phyloP scores from a whole-genome alignment of 2,113 vertebrate species.

The Tragelaphus scriptus region DNA sequence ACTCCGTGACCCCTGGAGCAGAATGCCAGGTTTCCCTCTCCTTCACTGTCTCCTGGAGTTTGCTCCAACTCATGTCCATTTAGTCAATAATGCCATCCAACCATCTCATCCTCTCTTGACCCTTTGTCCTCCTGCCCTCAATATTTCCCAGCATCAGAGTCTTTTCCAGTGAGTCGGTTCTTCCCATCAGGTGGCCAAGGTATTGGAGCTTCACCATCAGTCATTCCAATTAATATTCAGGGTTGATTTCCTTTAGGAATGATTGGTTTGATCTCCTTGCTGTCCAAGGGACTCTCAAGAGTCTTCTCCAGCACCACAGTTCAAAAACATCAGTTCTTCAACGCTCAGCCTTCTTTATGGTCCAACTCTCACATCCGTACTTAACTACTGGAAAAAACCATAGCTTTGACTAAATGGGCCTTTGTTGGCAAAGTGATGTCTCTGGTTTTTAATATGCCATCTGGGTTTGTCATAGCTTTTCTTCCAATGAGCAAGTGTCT shows the following conservation, averaged over 20 bases:
- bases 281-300: not conserved
- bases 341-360: not conserved
- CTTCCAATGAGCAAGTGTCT: not conserved
- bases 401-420: not conserved
- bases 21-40: not conserved
- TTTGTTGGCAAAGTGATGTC: not conserved
- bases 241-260: not conserved
- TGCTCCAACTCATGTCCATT: not conserved
- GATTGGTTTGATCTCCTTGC: not conserved
- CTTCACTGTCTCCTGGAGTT: not conserved
- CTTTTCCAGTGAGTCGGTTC: not conserved
- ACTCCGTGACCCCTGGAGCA: not conserved
- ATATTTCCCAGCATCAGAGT: not conserved
- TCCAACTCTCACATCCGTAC: not conserved
- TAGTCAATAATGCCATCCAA: not conserved
- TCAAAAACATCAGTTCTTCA: not conserved
- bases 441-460: not conserved
- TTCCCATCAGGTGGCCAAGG: not conserved
- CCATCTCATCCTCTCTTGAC: not conserved
- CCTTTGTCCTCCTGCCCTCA: not conserved
- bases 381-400: not conserved
- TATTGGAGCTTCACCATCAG: not conserved
- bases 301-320: not conserved
- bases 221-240: not conserved
- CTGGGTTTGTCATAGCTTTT: not conserved